Conservation (phyloP, 1,140 invertebrate genomes). For the Dinothrombium tinctorium region DNA sequence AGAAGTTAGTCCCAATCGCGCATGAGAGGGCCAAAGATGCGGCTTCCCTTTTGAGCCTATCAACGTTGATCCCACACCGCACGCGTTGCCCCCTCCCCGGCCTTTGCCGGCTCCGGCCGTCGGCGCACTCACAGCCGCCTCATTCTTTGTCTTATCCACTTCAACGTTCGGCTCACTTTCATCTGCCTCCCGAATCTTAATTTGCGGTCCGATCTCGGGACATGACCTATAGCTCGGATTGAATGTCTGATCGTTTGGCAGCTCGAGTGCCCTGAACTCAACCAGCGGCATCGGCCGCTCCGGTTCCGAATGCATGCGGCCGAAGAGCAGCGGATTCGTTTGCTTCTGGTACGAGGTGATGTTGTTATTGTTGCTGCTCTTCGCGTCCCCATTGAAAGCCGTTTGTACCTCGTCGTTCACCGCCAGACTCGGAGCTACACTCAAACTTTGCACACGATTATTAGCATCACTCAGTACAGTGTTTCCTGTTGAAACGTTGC, state of each 20-base stretch:
- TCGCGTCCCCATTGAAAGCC: conserved; percentile 1
- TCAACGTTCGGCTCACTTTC: not conserved
- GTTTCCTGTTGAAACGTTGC: not conserved
- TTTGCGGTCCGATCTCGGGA: conserved; percentile 15
- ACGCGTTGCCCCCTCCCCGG: not conserved
- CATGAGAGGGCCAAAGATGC: conserved; percentile 16
- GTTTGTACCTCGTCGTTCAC: conserved; percentile 11
- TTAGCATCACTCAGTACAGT: not conserved
- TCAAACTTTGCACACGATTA: not conserved
- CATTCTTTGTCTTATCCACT: conserved; percentile 5
- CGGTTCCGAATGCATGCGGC: conserved; percentile 17
- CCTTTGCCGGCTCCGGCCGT: conserved; percentile 5
- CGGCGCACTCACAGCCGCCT: conserved; percentile 6
- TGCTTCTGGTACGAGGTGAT: conserved; percentile 1
- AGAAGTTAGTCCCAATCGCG: conserved; percentile 14
- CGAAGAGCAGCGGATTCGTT: conserved; percentile 12
- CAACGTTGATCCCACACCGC: too few relatives aligned
- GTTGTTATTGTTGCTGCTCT: not conserved
- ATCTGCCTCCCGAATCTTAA: conserved; percentile 8
- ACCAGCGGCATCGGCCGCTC: conserved; percentile 14
- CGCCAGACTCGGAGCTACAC: conserved; percentile 10
- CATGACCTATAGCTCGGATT: conserved; percentile 15
- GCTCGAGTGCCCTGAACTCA: conserved; percentile 14
- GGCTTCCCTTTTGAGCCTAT: conserved; percentile 7
- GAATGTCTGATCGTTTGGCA: conserved; percentile 5